phyloP scores from a whole-genome alignment of 2,113 vertebrate genomes.

The Tetraodon nigroviridis region DNA sequence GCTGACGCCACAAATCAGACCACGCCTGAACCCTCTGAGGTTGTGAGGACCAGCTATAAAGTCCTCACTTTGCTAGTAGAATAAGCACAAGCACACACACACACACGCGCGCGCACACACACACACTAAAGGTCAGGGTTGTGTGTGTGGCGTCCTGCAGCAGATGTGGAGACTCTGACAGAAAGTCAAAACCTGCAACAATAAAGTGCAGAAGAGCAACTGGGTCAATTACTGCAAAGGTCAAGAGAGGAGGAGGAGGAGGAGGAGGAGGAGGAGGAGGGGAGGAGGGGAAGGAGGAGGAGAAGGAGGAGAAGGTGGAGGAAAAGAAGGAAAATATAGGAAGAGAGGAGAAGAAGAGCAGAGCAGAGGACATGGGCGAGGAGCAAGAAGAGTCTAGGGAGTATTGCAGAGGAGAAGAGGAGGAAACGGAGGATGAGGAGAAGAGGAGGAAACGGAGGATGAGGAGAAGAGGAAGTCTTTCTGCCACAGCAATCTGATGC shows the following conservation, averaged over 20 bases:
- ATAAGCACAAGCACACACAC: constrained; percentile 10
- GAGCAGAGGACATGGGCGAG: not conserved
- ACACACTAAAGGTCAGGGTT: constrained; percentile 74
- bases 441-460: too few species aligned
- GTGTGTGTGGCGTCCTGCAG: constrained; percentile 77
- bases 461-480: not conserved
- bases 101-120: constrained; percentile 24
- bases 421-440: not conserved
- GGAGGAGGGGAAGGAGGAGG: not conserved
- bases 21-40: too few species aligned
- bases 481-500: too few species aligned
- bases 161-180: constrained; percentile 80
- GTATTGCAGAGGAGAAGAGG: too few species aligned
- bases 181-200: constrained; percentile 74
- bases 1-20: too few species aligned
- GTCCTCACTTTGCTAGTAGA: too few species aligned
- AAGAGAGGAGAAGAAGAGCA: not conserved
- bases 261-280: not conserved
- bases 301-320: not conserved
- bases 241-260: constrained; percentile 43
- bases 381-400: not conserved
- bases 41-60: too few species aligned
- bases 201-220: constrained; percentile 71
- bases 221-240: constrained; percentile 82
- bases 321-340: not conserved